A percentile compares a stretch with the other conserved stretches of the same genome.
phyloP scores from a whole-genome alignment of 2,888 invertebrate genomes.

The Crossocerus cetratus region DNA sequence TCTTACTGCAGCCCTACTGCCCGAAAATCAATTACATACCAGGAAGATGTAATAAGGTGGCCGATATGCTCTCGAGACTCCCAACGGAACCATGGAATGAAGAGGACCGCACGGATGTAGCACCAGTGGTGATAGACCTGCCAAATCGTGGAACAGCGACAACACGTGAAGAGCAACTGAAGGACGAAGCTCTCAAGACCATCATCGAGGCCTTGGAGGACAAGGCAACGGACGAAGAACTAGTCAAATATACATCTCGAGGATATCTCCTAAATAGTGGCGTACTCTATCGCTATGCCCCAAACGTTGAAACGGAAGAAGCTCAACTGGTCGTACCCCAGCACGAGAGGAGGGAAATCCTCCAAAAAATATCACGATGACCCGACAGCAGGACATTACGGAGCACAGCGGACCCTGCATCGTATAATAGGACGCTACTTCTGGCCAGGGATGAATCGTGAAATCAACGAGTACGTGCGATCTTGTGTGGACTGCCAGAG shows the following conservation, averaged over 20 bases:
- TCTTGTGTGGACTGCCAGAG: slow-evolving; percentile 64
- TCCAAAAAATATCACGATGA: slow-evolving; percentile 69
- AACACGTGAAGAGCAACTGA: neutral
- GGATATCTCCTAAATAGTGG: slow-evolving; percentile 2
- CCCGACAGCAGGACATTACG: slow-evolving; percentile 74
- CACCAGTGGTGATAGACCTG: neutral
- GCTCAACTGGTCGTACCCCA: slow-evolving; percentile 58
- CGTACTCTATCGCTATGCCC: neutral
- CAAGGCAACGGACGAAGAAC: neutral
- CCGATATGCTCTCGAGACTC: slow-evolving; percentile 7
- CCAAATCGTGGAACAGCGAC: neutral
- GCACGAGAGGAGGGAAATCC: slow-evolving; percentile 17
- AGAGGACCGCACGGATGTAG: neutral
- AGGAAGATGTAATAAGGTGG: slow-evolving; percentile 1
- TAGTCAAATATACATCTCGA: neutral
- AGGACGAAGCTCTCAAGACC: neutral
- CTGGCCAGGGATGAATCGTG: too few relatives aligned
- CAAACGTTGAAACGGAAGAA: slow-evolving; percentile 50
- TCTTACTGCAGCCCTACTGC: neutral
- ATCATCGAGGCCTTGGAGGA: slow-evolving; percentile 1
- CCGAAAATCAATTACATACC: neutral
- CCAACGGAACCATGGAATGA: neutral
- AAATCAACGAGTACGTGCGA: too few relatives aligned
- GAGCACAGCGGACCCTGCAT: slow-evolving; percentile 46
- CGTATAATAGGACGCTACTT: slow-evolving; percentile 37